phyloP scores from a whole-genome alignment of 2,888 invertebrate species.

The Patella ulyssiponensis region DNA sequence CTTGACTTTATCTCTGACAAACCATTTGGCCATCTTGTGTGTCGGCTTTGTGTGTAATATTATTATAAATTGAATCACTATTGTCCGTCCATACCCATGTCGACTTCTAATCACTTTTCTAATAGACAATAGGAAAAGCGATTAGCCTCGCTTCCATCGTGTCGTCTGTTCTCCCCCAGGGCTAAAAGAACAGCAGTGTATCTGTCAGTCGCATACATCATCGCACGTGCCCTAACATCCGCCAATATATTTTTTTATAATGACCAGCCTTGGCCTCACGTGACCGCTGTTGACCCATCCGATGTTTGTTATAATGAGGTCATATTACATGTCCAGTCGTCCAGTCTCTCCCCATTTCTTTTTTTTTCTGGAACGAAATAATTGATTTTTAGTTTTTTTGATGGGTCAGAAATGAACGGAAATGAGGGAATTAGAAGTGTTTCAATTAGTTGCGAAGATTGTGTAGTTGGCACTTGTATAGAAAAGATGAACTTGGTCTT shows the following conservation, averaged over 20 bases:
- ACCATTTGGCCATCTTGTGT: not conserved
- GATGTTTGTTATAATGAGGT: not conserved
- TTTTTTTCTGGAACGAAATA: too few relatives aligned
- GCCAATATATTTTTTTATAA: too few relatives aligned
- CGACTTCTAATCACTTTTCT: conserved; percentile 7
- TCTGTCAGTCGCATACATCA: not conserved
- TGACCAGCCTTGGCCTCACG: too few relatives aligned
- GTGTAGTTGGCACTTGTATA: not conserved
- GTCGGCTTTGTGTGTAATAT: not conserved
- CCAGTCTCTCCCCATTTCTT: not conserved
- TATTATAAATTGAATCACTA: not conserved
- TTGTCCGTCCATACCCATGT: not conserved
- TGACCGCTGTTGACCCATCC: not conserved
- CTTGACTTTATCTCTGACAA: not conserved
- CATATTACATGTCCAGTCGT: conserved; percentile 1
- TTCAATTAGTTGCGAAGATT: not conserved
- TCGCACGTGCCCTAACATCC: too few relatives aligned
- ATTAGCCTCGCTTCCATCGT: not conserved
- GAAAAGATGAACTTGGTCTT: not conserved
- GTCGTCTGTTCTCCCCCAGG: not conserved
- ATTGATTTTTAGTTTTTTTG: not conserved
- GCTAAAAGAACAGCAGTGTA: not conserved
- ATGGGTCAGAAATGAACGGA: conserved; percentile 1
- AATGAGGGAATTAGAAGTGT: not conserved
- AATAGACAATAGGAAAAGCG: not conserved